Base-by-base conservation (phyloP, 2,797 vertebrate species). In the Epinephelus awoara region DNA sequence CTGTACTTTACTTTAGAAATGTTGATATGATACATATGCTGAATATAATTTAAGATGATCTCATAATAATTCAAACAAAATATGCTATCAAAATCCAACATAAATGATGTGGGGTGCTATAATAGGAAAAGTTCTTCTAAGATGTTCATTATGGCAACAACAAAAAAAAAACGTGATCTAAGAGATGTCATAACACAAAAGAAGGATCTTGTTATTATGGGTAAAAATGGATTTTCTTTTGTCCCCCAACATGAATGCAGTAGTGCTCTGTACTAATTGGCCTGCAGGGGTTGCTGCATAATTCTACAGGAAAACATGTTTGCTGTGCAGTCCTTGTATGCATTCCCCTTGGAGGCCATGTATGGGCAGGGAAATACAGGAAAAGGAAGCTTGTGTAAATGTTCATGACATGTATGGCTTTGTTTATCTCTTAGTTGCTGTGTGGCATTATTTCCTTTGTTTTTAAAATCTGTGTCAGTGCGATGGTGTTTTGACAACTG, bases 261-360 rank as follows among this genome's bases (percentile, higher is more conserved):
- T 27, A 29, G 54, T 67, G 34, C 61, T 83, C 13, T 40, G 19
- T 52, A 3, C 77, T 89, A 78, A 85, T 85, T 83, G 69, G 73
- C 67, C 84, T 82, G 78, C 67, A 72, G 75, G 62, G 63, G 67
- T 65, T 78, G 62, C 69, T 78, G 74, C 38, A 23, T 74, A 73
- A 59, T 72, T 70, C 69, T 44, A 7, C 49, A 21, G 23, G 47
- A 63, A 70, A 78, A 54, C 51, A 79, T 75, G 38, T 66, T 66
- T 52, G 57, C 47, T 67, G 12, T 52, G 7, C 54, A 56, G 50
- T 46, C 19, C 59, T 42, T 59, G 23, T 14, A 50, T 80, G 66
- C 15, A 8, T 77, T 74, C 70, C 7, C 19, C 15, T 57, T 2
- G 1, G 54, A 72, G 58, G 38, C 15, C 21, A 17, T 25, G 23